phyloP scores from a whole-genome alignment of 2,797 vertebrate species.

The Periparus ater region DNA sequence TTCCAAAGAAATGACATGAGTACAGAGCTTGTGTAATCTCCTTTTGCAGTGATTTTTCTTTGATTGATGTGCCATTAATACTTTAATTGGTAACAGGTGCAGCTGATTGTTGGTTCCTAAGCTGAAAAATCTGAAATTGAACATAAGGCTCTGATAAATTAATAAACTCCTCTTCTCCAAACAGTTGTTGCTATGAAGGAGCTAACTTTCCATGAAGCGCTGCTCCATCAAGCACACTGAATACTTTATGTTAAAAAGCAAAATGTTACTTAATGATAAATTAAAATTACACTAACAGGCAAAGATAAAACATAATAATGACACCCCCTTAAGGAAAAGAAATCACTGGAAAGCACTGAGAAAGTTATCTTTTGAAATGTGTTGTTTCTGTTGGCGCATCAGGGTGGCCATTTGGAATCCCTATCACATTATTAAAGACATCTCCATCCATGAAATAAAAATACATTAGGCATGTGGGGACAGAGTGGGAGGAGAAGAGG shows the following conservation, averaged over 20 bases:
- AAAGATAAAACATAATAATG: constrained; percentile 73
- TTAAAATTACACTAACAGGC: constrained; percentile 78
- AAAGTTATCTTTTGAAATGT: constrained; percentile 73
- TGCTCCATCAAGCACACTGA: constrained; percentile 80
- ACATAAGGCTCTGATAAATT: constrained; percentile 88
- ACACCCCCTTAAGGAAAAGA: constrained; percentile 75
- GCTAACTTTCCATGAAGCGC: constrained; percentile 78
- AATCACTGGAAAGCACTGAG: constrained; percentile 66
- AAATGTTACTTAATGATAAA: constrained; percentile 82
- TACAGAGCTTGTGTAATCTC: constrained; percentile 75
- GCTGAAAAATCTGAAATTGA: constrained; percentile 82
- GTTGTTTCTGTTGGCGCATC: constrained; percentile 67
- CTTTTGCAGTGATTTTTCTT: constrained; percentile 77
- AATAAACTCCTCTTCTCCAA: constrained; percentile 84
- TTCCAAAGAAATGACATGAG: constrained; percentile 76
- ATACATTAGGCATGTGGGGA: neutral
- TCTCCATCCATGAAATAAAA: constrained; percentile 73
- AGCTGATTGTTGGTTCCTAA: constrained; percentile 82
- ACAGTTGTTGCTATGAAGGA: constrained; percentile 81
- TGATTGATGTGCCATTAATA: constrained; percentile 85
- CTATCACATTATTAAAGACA: constrained; percentile 71
- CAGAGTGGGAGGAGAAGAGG: constrained; percentile 1
- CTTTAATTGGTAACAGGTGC: constrained; percentile 90
- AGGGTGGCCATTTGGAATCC: constrained; percentile 70
- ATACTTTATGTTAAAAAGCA: constrained; percentile 84